Evolutionary conservation across 2,797 vertebrate genomes (phyloP).

Genomic region (Salarias fasciatus): DNA sequence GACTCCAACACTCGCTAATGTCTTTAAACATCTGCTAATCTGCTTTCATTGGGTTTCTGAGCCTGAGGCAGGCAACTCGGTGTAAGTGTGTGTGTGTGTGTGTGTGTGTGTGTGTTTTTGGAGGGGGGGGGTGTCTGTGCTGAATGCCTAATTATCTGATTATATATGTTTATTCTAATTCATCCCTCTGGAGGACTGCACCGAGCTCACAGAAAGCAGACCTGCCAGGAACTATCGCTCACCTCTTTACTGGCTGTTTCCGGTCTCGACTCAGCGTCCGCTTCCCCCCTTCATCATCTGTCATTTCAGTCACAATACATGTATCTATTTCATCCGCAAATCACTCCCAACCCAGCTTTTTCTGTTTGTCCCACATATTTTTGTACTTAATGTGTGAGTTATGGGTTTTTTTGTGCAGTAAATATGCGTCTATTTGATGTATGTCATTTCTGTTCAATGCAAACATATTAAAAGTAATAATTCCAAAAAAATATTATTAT

Average conservation of each 20-base stretch:
- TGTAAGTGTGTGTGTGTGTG: conserved; percentile 39
- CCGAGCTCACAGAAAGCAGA: conserved; percentile 58
- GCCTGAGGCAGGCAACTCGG: conserved; percentile 56
- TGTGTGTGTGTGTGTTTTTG: conserved; percentile 18
- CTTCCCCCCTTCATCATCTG: conserved; percentile 62
- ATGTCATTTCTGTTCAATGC: too few species aligned
- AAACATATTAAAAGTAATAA: too few species aligned
- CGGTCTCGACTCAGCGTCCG: conserved; percentile 55
- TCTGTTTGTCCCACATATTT: conserved; percentile 28
- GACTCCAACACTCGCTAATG: conserved; percentile 45
- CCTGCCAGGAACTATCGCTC: conserved; percentile 59
- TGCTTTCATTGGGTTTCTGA: conserved; percentile 67
- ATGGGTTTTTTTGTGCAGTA: background rate
- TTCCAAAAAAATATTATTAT: too few species aligned
- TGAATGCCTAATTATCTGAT: conserved; percentile 83
- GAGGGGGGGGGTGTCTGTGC: conserved; percentile 38
- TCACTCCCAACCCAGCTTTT: conserved; percentile 26
- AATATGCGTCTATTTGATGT: background rate
- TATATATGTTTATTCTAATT: conserved; percentile 85
- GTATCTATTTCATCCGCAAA: conserved; percentile 62
- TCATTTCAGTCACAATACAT: conserved; percentile 70
- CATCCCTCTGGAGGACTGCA: conserved; percentile 73
- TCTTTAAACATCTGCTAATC: conserved; percentile 76
- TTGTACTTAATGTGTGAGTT: background rate
- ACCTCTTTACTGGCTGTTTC: conserved; percentile 52